Percentiles rank a stretch among this genome's conserved stretches.
phyloP scores from a whole-genome alignment of 2,113 vertebrate genomes.

The Onychostoma macrolepis region DNA sequence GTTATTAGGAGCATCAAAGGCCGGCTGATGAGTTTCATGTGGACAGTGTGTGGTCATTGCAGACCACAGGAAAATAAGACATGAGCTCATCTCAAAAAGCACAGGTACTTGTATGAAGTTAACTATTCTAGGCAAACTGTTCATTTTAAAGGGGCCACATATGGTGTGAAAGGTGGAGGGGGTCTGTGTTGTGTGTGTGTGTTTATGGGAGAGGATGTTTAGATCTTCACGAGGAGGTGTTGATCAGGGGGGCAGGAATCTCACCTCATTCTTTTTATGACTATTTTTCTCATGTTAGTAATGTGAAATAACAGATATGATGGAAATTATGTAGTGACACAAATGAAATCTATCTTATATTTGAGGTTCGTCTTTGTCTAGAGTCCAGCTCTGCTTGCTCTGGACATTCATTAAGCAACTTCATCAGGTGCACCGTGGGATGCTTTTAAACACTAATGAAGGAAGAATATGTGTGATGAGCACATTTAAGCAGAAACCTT shows the following conservation, averaged over 20 bases:
- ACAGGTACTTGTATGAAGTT: neutral
- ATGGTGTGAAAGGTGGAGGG: neutral
- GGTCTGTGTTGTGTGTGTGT: neutral
- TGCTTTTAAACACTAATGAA: neutral
- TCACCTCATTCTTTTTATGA: neutral
- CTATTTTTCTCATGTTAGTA: neutral
- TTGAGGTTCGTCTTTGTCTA: neutral
- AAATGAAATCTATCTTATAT: neutral
- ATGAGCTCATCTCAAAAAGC: neutral
- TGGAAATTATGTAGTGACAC: neutral
- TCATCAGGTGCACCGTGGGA: neutral
- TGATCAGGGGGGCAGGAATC: neutral
- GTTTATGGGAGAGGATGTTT: neutral
- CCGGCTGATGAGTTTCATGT: neutral
- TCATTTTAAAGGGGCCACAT: neutral
- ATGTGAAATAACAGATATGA: neutral
- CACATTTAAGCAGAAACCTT: too few relatives aligned
- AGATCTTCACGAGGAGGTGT: slow-evolving; percentile 4
- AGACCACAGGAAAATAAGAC: neutral
- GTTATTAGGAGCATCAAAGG: neutral
- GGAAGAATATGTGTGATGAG: too few relatives aligned
- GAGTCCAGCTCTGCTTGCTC: neutral
- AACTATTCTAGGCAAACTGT: neutral
- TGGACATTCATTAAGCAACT: neutral
- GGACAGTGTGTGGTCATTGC: neutral